A percentile compares a stretch with the other conserved stretches of the same genome.
These are phyloP conservation scores for Brachyhypopomus occidentalis DNA, from an alignment of 2,113 vertebrate species.

Conservation along the genomic window DNA sequence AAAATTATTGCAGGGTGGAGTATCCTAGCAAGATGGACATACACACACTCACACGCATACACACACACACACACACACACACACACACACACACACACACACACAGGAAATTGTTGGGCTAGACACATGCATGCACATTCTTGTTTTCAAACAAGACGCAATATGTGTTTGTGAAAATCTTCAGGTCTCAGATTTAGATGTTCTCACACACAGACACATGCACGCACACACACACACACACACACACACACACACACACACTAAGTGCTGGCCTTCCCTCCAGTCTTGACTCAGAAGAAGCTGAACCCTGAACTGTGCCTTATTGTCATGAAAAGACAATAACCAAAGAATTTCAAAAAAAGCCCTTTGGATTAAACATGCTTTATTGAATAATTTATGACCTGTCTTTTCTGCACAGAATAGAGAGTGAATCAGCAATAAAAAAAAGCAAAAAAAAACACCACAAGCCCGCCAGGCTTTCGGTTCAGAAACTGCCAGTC, in stretches of 20 bases:
- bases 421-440: background rate
- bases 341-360: background rate
- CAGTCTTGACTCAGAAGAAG: background rate
- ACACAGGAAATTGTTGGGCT: background rate
- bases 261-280: background rate
- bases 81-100: slow-evolving; percentile 2
- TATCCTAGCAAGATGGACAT: background rate
- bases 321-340: slow-evolving; percentile 5
- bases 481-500: background rate
- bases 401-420: background rate
- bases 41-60: background rate
- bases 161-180: no score
- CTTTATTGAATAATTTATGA: slow-evolving; percentile 26
- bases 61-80: background rate
- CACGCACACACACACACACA: background rate
- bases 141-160: background rate
- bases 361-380: slow-evolving; percentile 21
- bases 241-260: slow-evolving; percentile 13
- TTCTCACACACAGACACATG: background rate
- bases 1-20: slow-evolving; percentile 7
- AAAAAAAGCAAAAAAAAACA: background rate
- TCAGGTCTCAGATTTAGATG: background rate
- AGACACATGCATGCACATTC: background rate
- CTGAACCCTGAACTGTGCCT: background rate
- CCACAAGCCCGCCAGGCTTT: background rate